phyloP scores from a whole-genome alignment of 2,113 vertebrate genomes.

The Cromileptes altivelis region DNA sequence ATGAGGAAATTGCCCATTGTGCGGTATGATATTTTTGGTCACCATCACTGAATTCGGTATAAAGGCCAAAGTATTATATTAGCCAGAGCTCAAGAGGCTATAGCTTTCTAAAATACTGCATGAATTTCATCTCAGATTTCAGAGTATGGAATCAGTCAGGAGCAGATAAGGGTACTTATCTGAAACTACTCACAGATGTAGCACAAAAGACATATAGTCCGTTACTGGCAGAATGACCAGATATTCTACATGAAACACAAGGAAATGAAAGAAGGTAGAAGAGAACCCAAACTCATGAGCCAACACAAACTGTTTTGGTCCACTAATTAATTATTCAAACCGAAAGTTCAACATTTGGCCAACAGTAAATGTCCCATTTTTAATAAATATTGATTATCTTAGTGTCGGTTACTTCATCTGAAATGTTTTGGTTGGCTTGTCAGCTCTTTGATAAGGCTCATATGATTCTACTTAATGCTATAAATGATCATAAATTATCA shows the following conservation, averaged over 20 bases:
- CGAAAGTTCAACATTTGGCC: background rate
- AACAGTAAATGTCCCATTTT: background rate
- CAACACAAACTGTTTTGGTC: slow-evolving; percentile 20
- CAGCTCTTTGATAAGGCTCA: background rate
- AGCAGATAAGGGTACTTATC: slow-evolving; percentile 64
- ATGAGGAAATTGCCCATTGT: slow-evolving; percentile 36
- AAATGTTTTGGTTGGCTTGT: background rate
- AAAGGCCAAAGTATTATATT: slow-evolving; percentile 7
- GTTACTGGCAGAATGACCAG: slow-evolving; percentile 19
- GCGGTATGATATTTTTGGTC: background rate
- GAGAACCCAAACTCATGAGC: background rate
- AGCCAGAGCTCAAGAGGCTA: background rate
- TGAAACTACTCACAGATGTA: slow-evolving; percentile 75
- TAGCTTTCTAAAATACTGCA: slow-evolving; percentile 22
- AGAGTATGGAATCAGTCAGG: slow-evolving; percentile 59
- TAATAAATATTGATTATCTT: background rate
- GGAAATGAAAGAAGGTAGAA: slow-evolving; percentile 2
- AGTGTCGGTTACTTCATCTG: background rate
- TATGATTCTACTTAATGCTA: background rate
- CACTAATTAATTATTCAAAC: slow-evolving; percentile 22
- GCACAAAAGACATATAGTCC: slow-evolving; percentile 9
- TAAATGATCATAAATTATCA: slow-evolving; percentile 10
- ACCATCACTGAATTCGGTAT: slow-evolving; percentile 8
- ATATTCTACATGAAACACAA: slow-evolving; percentile 11
- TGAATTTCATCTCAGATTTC: slow-evolving; percentile 44